A percentile compares a stretch with the other conserved stretches of the same genome.
Conservation (phyloP, 2,113 vertebrate genomes). For the Chrysochloris asiatica region DNA sequence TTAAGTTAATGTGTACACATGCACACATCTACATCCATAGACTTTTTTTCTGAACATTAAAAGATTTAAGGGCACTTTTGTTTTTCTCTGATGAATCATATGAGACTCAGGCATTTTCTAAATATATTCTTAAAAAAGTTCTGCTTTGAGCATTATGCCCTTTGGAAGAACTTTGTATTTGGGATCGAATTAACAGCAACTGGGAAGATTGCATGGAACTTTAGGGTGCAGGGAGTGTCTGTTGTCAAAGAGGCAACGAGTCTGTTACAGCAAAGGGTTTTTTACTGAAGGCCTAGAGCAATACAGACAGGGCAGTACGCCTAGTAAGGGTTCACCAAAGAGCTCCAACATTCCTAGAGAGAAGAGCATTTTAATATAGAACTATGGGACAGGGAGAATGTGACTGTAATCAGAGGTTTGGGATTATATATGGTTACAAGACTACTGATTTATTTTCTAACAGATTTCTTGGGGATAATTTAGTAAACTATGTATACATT, state of each 20-base stretch:
- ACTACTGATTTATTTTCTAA: not conserved
- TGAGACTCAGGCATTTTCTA: not conserved
- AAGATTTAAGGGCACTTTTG: not conserved
- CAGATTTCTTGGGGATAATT: not conserved
- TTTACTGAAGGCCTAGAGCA: too few species aligned
- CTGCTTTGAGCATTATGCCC: not conserved
- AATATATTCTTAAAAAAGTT: not conserved
- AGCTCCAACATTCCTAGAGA: not conserved
- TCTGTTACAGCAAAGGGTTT: not conserved
- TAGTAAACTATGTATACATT: not conserved
- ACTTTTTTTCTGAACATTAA: too few species aligned
- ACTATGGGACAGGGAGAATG: too few species aligned
- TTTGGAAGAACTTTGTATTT: not conserved
- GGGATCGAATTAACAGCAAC: too few species aligned
- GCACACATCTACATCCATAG: not conserved
- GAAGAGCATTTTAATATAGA: not conserved
- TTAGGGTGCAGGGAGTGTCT: not conserved
- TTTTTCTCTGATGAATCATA: not conserved
- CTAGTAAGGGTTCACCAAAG: not conserved
- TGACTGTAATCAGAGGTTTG: not conserved
- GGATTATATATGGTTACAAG: not conserved
- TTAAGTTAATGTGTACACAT: too few species aligned
- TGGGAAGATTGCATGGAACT: too few species aligned
- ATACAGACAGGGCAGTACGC: too few species aligned
- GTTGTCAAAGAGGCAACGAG: not conserved